Evolutionary conservation across 2,888 invertebrate genomes (phyloP), one percentile per base, ranked within the genome.

Genomic region (Hirtodrosophila duncani): DNA sequence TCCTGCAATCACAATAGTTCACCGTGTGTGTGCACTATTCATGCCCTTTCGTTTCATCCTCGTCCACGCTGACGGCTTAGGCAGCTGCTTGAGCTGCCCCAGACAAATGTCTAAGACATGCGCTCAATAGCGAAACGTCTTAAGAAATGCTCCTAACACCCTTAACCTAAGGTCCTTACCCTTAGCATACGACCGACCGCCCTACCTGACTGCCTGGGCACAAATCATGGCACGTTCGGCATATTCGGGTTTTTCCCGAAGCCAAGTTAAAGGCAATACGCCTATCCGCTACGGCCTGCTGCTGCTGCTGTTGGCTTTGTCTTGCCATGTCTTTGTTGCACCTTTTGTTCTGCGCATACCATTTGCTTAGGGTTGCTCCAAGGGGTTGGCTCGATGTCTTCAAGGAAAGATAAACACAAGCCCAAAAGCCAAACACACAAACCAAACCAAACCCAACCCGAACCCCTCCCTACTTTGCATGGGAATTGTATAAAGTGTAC

Each of bases 191-290:
- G n/a, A n/a, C n/a, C n/a, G n/a, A n/a, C n/a, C n/a, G n/a, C n/a
- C 30, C 42, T 77, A 77, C 78, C 78, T 77, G 74, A 56, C 51
- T 45, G 46, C 51, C 37, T 46, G 43, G 31, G 29, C 24, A 44
- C 59, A 67, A 66, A 71, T 68, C 53, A 43, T 34, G 34, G 42
- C 63, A 24, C n/a, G n/a, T n/a, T n/a, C 48, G 60, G 74, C 68
- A 78, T 70, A 62, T 60, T 71, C 59, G 63, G 74, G 70, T 59
- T 62, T 72, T 67, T n/a, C n/a, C n/a, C n/a, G n/a, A n/a, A n/a
- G n/a, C n/a, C n/a, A n/a, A n/a, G n/a, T n/a, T n/a, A n/a, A n/a
- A n/a, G n/a, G n/a, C n/a, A n/a, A n/a, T n/a, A n/a, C n/a, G n/a
- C n/a, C n/a, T n/a, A n/a, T n/a, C n/a, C n/a, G n/a, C n/a, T n/a